These are phyloP conservation scores for Phymastichus coffea DNA, from an alignment of 1,140 invertebrate genomes.

Conservation along the genomic window DNA sequence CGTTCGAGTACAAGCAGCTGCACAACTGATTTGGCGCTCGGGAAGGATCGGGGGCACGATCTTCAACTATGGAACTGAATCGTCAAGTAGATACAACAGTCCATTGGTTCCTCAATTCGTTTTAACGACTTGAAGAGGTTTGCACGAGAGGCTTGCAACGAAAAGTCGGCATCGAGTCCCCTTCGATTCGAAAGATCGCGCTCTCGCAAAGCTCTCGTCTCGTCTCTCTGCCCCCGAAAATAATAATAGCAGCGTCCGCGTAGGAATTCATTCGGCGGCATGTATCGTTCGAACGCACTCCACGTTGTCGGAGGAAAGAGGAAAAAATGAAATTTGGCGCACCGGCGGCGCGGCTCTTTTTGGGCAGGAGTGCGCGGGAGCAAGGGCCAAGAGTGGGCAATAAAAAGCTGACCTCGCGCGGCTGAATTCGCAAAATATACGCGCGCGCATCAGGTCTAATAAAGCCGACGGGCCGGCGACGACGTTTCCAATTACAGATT, in stretches of 20 bases:
- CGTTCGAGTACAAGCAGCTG: too few relatives aligned
- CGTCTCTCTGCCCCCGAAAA: too few relatives aligned
- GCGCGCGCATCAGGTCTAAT: neutral
- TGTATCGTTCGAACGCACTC: neutral
- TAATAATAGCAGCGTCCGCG: too few relatives aligned
- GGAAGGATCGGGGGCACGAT: too few relatives aligned
- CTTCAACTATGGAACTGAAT: too few relatives aligned
- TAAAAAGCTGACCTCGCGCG: constrained; percentile 3
- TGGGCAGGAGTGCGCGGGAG: too few relatives aligned
- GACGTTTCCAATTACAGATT: constrained; percentile 19
- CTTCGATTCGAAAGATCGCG: constrained; percentile 6
- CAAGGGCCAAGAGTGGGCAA: too few relatives aligned
- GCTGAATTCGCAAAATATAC: neutral
- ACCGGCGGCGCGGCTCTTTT: neutral
- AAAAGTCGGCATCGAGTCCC: neutral
- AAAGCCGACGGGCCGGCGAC: constrained; percentile 21
- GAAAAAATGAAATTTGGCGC: constrained; percentile 5
- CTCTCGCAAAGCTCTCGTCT: neutral
- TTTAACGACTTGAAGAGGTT: constrained; percentile 12
- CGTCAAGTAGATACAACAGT: too few relatives aligned
- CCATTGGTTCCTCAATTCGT: too few relatives aligned
- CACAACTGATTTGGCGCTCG: too few relatives aligned
- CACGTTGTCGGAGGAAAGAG: neutral
- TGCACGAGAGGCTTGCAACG: neutral
- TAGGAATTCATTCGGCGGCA: too few relatives aligned